Conservation (phyloP, 2,797 vertebrate genomes). For the Ptychobarbus kaznakovi region DNA sequence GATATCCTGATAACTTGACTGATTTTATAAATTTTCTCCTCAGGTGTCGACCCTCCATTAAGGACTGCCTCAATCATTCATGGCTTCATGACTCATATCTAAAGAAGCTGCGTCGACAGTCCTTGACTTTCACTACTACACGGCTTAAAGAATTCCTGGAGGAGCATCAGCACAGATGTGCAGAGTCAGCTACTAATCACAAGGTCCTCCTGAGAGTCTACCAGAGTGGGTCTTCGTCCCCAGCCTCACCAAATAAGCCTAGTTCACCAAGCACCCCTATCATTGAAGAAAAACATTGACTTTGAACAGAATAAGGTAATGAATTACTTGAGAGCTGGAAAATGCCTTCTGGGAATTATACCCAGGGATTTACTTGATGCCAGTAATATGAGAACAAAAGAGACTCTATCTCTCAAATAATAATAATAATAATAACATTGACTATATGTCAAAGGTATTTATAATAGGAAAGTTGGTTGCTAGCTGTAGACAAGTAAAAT, state of each 20-base stretch:
- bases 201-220: constrained; percentile 94
- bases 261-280: constrained; percentile 63
- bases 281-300: constrained; percentile 70
- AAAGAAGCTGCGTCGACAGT: constrained; percentile 95
- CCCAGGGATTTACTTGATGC: neutral
- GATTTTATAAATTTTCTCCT: neutral
- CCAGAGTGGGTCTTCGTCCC: constrained; percentile 74
- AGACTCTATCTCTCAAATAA: too few species aligned
- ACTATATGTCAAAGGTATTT: neutral
- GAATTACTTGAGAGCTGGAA: neutral
- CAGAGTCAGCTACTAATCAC: constrained; percentile 88
- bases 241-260: constrained; percentile 66
- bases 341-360: neutral
- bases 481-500: neutral
- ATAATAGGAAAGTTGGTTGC: neutral
- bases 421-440: neutral
- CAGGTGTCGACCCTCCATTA: constrained; percentile 90
- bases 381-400: neutral
- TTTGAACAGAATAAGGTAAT: neutral
- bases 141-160: constrained; percentile 93
- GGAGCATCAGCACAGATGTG: constrained; percentile 83
- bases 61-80: constrained; percentile 90
- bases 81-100: constrained; percentile 98
- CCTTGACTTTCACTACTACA: constrained; percentile 91
- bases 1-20: neutral